Evolutionary conservation across 2,797 vertebrate genomes (phyloP), one percentile per base, ranked within the genome.

Genomic region (Labroides dimidiatus): DNA sequence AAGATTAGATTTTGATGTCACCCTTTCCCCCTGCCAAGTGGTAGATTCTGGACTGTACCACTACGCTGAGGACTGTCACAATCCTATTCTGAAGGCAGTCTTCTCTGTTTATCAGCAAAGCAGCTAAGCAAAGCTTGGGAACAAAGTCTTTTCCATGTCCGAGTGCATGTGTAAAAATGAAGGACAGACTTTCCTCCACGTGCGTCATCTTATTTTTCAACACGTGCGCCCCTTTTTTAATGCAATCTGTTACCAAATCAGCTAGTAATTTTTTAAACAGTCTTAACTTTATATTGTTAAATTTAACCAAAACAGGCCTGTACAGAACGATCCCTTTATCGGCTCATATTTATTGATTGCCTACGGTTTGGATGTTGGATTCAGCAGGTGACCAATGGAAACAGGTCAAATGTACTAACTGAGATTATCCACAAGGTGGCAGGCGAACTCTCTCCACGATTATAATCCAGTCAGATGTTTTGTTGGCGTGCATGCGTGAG

Each of bases 351-450:
- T 7, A 63, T 1, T 48, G 11, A 55, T 52, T 62, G 1, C 20
- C 20, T 8, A 43, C 21, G 20, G 17, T 0, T 45, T 5, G 24
- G 39, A 47, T 15, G 45, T 58, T 27, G 10, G 13, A 43, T 24
- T n/a, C 50, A 62, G 67, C 27, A 41, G 14, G 11, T 48, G 20
- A 53, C 59, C n/a, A 63, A 2, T 43, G n/a, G 58, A 84, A 82
- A 68, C 57, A 68, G 50, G 55, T 77, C 76, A 71, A 65, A 70
- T 82, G 86, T 77, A 84, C 45, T 51, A 50, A 65, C 45, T 66
- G 13, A 63, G 17, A 55, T 70, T 6, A 43, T 80, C 86, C 89
- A 74, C 77, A 85, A 90, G 91, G 75, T 89, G 89, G 87, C 86
- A 84, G 61, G 1, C 14, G n/a, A 51, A 52, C 21, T 23, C 69